Evolutionary conservation across 2,113 vertebrate genomes (phyloP), one percentile per base, ranked within the genome.

Genomic region (Hypanus sabinus): DNA sequence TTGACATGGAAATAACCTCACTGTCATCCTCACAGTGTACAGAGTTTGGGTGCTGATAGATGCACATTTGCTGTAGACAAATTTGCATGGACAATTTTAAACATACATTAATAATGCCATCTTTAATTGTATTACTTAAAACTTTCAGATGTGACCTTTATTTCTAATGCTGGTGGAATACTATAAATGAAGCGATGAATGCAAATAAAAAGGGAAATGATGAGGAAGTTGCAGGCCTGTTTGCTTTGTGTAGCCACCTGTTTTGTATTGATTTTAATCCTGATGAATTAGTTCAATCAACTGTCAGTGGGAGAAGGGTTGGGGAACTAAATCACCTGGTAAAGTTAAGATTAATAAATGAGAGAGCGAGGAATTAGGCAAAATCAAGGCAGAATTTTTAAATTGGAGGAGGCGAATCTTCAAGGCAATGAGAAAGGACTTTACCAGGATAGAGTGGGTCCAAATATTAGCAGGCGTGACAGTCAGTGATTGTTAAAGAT

Each of bases 51-150:
- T 27, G 27, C 30, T 3, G 5, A 20, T 36, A 46, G 36, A 46
- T 73, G 68, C 11, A 38, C 33, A 73, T 46, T 93, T 93, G 68
- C 70, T 55, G 71, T 12, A 27, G 38, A 11, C 57, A 93, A 46
- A 93, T 93, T 75, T 93, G 91, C 68, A 93, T 73, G 20, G 33
- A 27, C 11, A 55, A 24, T 46, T 75, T 46, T 93, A 93, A 93
- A 27, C 38, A 55, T 22, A 55, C 20, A 71, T 93, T 93, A 73
- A 36, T 55, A 27, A 93, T 73, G 33, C 91, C 73, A 93, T 46
- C 5, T 12, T 5, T 93, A 30, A 8, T 73, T 93, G 70, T 93
- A 73, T 73, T 71, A 22, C 9, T 30, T 55, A 30, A 10, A 60
- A 12, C 83, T 60, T n/a, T n/a, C 85, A 33, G 85, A 16, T 65